These are phyloP conservation scores for Dreissena polymorpha DNA, from an alignment of 1,140 invertebrate species.

Conservation along the genomic window DNA sequence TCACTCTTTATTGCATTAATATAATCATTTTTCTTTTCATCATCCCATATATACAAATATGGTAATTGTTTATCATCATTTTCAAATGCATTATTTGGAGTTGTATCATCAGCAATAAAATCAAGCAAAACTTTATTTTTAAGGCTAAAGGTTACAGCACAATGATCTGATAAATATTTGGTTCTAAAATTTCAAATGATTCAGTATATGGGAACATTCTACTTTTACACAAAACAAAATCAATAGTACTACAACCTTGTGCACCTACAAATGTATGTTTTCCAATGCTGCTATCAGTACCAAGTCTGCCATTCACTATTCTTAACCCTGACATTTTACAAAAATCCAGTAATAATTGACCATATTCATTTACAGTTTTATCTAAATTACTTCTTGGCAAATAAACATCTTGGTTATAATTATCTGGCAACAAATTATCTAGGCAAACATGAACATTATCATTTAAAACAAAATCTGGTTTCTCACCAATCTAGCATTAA, in stretches of 20 bases:
- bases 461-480: conserved; percentile 27
- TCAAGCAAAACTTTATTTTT: background rate
- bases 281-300: background rate
- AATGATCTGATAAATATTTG: conserved; percentile 43
- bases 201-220: background rate
- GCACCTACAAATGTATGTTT: conserved; percentile 31
- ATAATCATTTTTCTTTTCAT: conserved; percentile 21
- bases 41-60: conserved; percentile 25
- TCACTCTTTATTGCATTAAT: background rate
- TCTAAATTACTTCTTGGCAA: conserved; percentile 18
- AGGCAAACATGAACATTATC: background rate
- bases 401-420: conserved; percentile 20
- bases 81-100: background rate
- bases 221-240: conserved; percentile 30
- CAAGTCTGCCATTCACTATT: conserved; percentile 19
- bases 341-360: conserved; percentile 17
- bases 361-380: conserved; percentile 24
- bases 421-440: conserved; percentile 25
- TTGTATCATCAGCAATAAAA: background rate
- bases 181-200: background rate
- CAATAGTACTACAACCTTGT: conserved; percentile 29
- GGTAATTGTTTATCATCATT: background rate
- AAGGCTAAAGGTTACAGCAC: conserved; percentile 1
- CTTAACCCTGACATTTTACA: background rate
- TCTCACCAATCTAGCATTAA: background rate